Evolutionary conservation across 2,888 invertebrate species (phyloP), one percentile per base, ranked within the genome.

Genomic region (Coleophora flavipennella): DNA sequence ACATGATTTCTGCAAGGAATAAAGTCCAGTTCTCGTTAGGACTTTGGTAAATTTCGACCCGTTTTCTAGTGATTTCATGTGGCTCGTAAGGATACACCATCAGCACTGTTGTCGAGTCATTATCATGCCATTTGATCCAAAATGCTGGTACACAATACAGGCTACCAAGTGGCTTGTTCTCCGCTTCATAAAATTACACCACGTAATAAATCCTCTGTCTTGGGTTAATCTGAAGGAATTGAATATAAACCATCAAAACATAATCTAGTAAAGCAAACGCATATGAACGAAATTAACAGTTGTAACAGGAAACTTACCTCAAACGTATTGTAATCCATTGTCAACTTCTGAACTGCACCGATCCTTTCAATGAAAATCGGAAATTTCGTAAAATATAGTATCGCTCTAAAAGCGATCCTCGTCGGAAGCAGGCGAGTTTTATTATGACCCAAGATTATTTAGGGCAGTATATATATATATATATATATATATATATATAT

Each of bases 81-180:
- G 27, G 33, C 26, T 38, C 38, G 27, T 33, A 33, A 33, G 27
- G 38, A 27, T 38, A 38, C 28, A 33, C 33, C 38, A 33, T 9
- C 33, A 38, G 31, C 14, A 33, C 27, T 33, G 28, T 33, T 31
- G 7, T 11, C 31, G 11, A 9, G 4, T 31, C 10, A 31, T 31
- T n/a, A n/a, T n/a, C n/a, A n/a, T n/a, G n/a, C n/a, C n/a, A n/a
- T n/a, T n/a, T n/a, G n/a, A n/a, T n/a, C 31, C 31, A 31, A 11
- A 4, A n/a, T 31, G 31, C 10, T 11, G 31, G 31, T 11, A n/a
- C 31, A 31, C 31, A 31, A 11, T 31, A 11, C 8, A 31, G 11
- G 10, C 31, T 31, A 31, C 11, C 31, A 31, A 31, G 31, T 31
- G 31, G 11, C 10, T 11, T 31, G 31, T 31, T 31, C 31, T 31